These are phyloP conservation scores for Stylophora pistillata DNA, from an alignment of 64 coral and sea anemone genomes.

Conservation along the genomic window DNA sequence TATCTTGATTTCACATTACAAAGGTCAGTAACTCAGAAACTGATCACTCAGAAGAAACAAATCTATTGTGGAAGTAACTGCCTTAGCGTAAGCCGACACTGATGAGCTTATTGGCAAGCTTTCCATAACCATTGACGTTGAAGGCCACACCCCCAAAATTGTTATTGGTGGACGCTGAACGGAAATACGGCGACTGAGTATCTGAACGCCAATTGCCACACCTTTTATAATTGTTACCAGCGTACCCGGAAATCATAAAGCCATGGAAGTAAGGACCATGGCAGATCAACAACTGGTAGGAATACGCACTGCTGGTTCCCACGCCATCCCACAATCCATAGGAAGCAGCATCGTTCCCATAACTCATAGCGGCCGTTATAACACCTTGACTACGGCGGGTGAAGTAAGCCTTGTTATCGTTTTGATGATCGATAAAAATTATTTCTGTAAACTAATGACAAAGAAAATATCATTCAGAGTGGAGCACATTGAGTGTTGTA, in stretches of 20 bases:
- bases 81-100: constrained; percentile 46
- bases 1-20: no score
- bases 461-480: background rate
- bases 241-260: constrained; percentile 16
- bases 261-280: background rate
- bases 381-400: background rate
- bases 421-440: constrained; percentile 28
- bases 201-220: background rate
- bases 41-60: no score
- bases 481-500: no score
- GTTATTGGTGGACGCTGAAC: background rate
- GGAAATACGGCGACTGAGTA: background rate
- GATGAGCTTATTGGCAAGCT: background rate
- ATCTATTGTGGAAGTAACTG: background rate
- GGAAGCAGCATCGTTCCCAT: background rate
- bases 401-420: background rate
- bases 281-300: constrained; percentile 44
- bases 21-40: no score
- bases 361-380: background rate
- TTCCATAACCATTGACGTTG: constrained; percentile 27
- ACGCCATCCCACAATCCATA: constrained; percentile 42
- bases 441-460: constrained; percentile 31
- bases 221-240: constrained; percentile 3
- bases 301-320: background rate
- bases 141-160: constrained; percentile 16